These are phyloP conservation scores for Heterodera carotae DNA, from an alignment of 1,140 invertebrate genomes.

Conservation along the genomic window DNA sequence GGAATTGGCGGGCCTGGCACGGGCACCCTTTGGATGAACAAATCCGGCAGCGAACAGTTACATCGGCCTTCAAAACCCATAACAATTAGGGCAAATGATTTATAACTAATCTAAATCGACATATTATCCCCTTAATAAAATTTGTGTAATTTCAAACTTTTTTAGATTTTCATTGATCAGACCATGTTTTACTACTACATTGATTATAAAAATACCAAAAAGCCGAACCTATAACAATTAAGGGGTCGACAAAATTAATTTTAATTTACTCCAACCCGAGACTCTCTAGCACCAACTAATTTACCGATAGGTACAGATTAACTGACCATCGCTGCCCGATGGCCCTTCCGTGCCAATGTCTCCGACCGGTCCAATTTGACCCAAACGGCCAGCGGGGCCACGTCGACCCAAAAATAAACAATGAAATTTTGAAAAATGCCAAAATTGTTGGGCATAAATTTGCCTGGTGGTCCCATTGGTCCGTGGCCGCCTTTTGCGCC, in stretches of 20 bases:
- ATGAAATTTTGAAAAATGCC: neutral
- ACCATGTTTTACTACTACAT: too few species aligned
- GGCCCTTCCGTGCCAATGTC: conserved; percentile 57
- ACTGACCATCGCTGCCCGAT: conserved; percentile 50
- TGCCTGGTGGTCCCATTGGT: conserved; percentile 43
- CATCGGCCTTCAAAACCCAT: conserved; percentile 46
- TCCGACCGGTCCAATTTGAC: conserved; percentile 49
- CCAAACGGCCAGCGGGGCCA: conserved; percentile 45
- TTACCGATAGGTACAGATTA: too few species aligned
- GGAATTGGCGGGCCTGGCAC: conserved; percentile 61
- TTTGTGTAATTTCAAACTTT: too few species aligned
- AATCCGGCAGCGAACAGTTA: conserved; percentile 62
- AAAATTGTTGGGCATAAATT: too few species aligned
- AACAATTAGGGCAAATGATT: too few species aligned
- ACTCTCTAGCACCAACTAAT: too few species aligned
- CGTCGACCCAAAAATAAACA: conserved; percentile 31
- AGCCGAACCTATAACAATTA: too few species aligned
- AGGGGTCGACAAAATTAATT: too few species aligned
- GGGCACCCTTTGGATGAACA: conserved; percentile 61
- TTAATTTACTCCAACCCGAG: too few species aligned
- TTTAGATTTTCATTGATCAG: too few species aligned
- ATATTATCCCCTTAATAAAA: too few species aligned
- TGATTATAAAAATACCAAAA: too few species aligned
- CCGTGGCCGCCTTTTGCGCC: conserved; percentile 35
- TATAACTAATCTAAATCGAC: conserved; percentile 24